These are phyloP conservation scores for Engystomops pustulosus DNA, from an alignment of 2,113 vertebrate genomes.

Conservation along the genomic window DNA sequence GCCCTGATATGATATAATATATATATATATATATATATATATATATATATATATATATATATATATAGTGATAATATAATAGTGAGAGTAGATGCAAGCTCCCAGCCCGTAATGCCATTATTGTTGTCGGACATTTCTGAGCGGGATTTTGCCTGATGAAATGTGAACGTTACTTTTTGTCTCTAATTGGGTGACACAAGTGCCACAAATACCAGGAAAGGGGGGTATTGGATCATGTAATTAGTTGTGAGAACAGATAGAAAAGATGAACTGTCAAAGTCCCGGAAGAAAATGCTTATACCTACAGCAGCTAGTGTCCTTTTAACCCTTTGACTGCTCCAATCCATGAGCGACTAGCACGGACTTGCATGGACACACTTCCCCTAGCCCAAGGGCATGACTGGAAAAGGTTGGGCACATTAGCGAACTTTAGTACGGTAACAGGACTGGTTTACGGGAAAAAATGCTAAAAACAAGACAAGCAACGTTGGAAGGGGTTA, in stretches of 20 bases:
- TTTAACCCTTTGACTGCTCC: not conserved
- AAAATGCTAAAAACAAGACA: too few species aligned
- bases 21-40: too few species aligned
- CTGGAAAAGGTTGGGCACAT: too few species aligned
- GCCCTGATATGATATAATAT: too few species aligned
- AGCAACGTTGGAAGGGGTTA: too few species aligned
- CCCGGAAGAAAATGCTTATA: not conserved
- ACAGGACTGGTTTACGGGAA: too few species aligned
- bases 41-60: too few species aligned
- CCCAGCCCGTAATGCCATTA: conserved; percentile 45
- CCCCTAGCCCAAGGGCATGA: too few species aligned
- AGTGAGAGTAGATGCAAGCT: conserved; percentile 48
- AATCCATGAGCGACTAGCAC: not conserved
- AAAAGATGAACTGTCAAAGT: not conserved
- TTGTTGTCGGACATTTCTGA: conserved; percentile 59
- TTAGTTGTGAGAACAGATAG: not conserved
- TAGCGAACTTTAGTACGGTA: too few species aligned
- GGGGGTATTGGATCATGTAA: conserved; percentile 24
- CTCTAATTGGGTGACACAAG: conserved; percentile 38
- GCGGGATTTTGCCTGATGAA: conserved; percentile 60
- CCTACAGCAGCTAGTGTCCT: not conserved
- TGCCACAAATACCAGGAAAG: conserved; percentile 12
- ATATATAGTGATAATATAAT: not conserved
- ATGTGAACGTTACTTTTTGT: conserved; percentile 12
- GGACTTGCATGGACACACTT: too few species aligned